Evolutionary conservation across 2,888 invertebrate genomes (phyloP).

Genomic region (Epinotia brunnichana): DNA sequence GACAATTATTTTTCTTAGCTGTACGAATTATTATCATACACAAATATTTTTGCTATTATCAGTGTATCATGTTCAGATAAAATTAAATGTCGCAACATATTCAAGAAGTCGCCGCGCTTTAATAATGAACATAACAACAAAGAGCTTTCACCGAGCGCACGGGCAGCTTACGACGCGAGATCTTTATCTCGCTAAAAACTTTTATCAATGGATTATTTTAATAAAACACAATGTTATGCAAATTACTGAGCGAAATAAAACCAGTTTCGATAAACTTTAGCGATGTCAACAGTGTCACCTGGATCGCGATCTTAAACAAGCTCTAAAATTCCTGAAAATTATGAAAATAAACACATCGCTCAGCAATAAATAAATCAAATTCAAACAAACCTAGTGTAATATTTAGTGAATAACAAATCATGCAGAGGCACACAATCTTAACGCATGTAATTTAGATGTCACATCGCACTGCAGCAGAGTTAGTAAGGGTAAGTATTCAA

Average conservation of each 20-base stretch:
- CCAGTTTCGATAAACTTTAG: not conserved
- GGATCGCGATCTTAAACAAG: not conserved
- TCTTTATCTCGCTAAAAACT: not conserved
- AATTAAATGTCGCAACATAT: not conserved
- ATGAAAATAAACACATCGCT: not conserved
- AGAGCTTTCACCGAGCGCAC: not conserved
- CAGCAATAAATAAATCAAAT: not conserved
- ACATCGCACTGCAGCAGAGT: slow-evolving; percentile 26
- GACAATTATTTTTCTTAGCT: not conserved
- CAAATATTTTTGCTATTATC: not conserved
- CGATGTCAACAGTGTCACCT: not conserved
- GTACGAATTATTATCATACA: not conserved
- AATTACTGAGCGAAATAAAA: not conserved
- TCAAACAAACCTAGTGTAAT: not conserved
- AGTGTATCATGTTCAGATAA: not conserved
- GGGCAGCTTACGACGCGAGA: not conserved
- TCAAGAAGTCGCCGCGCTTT: not conserved
- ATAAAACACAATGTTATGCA: not conserved
- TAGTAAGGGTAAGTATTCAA: not conserved
- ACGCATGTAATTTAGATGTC: slow-evolving; percentile 1
- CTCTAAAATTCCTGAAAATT: not conserved
- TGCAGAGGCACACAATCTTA: not conserved
- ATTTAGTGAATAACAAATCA: not conserved
- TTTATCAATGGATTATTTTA: not conserved
- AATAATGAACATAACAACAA: not conserved